A percentile compares a stretch with the other conserved stretches of the same genome.
phyloP scores from a whole-genome alignment of 2,113 vertebrate species.

The Todiramphus saurophagus region DNA sequence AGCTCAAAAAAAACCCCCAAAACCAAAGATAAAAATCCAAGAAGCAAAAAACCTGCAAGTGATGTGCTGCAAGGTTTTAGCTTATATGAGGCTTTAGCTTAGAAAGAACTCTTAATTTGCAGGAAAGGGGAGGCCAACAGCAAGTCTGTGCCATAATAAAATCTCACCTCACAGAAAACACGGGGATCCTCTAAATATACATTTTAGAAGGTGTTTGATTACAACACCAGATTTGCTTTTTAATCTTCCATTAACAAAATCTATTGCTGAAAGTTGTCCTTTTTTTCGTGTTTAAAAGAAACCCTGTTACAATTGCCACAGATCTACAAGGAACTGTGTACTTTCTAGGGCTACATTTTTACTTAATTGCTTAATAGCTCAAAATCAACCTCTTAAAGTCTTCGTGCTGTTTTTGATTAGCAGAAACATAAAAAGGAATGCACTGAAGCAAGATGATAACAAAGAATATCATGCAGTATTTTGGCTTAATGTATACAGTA shows the following conservation, averaged over 20 bases:
- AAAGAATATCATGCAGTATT: slow-evolving; percentile 50
- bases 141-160: background rate
- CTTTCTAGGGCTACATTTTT: background rate
- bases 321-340: background rate
- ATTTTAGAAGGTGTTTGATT: background rate
- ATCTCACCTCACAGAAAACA: background rate
- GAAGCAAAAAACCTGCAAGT: slow-evolving; percentile 11
- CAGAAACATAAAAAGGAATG: slow-evolving; percentile 63
- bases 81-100: background rate
- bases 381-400: slow-evolving; percentile 42
- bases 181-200: background rate
- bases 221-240: background rate
- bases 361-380: slow-evolving; percentile 41
- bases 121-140: slow-evolving; percentile 4
- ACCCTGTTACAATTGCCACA: background rate
- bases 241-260: background rate
- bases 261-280: slow-evolving; percentile 12
- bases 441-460: slow-evolving; percentile 45
- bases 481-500: slow-evolving; percentile 12
- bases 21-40: background rate
- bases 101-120: background rate
- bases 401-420: slow-evolving; percentile 41
- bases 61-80: background rate
- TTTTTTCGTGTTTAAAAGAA: slow-evolving; percentile 1
- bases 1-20: background rate